Percentiles rank a stretch among this genome's conserved stretches.
These are phyloP conservation scores for Tiliacea citrago DNA, from an alignment of 2,888 invertebrate species.

Conservation along the genomic window DNA sequence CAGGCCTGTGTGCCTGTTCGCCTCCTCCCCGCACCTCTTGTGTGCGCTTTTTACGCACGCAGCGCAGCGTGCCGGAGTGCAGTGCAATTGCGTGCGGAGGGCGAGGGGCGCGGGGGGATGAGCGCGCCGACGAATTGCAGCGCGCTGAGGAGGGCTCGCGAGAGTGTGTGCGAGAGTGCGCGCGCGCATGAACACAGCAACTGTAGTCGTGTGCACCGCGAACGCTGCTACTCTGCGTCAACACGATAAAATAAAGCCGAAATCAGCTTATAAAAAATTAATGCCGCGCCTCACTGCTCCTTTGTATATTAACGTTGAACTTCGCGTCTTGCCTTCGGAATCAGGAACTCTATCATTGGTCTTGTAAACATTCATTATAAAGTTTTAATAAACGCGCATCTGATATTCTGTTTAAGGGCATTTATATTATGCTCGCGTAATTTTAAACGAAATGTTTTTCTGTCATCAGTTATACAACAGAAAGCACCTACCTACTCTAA, in stretches of 20 bases:
- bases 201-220: slow-evolving; percentile 72
- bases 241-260: slow-evolving; percentile 85
- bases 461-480: neutral
- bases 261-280: slow-evolving; percentile 86
- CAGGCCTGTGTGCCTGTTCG: slow-evolving; percentile 71
- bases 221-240: slow-evolving; percentile 72
- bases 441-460: neutral
- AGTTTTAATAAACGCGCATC: slow-evolving; percentile 14
- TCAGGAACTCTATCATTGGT: slow-evolving; percentile 78
- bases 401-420: neutral
- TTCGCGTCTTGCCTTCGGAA: slow-evolving; percentile 79
- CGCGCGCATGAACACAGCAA: slow-evolving; percentile 73
- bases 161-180: slow-evolving; percentile 86
- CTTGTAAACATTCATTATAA: slow-evolving; percentile 8
- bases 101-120: slow-evolving; percentile 70
- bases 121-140: slow-evolving; percentile 89
- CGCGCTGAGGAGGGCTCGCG: slow-evolving; percentile 85
- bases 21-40: slow-evolving; percentile 84
- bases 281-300: slow-evolving; percentile 80
- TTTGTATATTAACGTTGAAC: slow-evolving; percentile 87
- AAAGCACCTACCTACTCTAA: neutral
- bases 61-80: slow-evolving; percentile 86
- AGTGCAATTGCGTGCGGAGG: slow-evolving; percentile 90
- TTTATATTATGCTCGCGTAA: neutral
- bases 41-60: slow-evolving; percentile 91